Conservation (phyloP, 2,113 vertebrate species). For the Symphodus melops region DNA sequence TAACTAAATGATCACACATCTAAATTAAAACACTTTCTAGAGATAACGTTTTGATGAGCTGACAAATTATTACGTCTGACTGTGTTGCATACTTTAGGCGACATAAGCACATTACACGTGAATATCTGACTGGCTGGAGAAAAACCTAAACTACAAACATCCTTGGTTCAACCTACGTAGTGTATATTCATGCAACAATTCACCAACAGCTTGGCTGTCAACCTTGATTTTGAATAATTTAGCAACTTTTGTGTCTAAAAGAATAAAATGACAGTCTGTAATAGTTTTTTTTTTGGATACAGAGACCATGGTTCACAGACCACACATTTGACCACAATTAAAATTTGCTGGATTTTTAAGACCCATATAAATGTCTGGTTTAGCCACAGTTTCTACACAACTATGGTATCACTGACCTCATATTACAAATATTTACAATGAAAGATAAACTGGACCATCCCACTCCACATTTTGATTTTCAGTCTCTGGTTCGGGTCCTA, state of each 20-base stretch:
- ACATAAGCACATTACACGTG: conserved; percentile 32
- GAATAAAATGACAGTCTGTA: conserved; percentile 21
- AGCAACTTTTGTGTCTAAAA: conserved; percentile 17
- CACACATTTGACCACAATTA: conserved; percentile 20
- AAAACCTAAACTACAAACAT: conserved; percentile 35
- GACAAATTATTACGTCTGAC: conserved; percentile 10
- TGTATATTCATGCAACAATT: conserved; percentile 50
- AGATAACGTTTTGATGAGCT: conserved; percentile 8
- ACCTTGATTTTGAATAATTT: conserved; percentile 1
- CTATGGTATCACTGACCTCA: background rate
- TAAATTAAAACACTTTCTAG: conserved; percentile 22
- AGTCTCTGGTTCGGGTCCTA: conserved; percentile 53
- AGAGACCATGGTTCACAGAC: conserved; percentile 13
- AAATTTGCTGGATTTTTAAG: conserved; percentile 23
- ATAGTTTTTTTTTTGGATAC: background rate
- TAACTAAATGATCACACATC: conserved; percentile 9
- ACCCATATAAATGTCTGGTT: background rate
- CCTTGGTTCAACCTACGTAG: conserved; percentile 19
- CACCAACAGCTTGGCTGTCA: conserved; percentile 21
- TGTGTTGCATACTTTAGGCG: conserved; percentile 21
- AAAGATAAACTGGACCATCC: conserved; percentile 78
- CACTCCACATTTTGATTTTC: conserved; percentile 54
- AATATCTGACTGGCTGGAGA: conserved; percentile 19
- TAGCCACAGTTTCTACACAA: conserved; percentile 11
- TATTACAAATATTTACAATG: conserved; percentile 59